A percentile compares a stretch with the other conserved stretches of the same genome.
Evolutionary conservation across 1,140 invertebrate species (phyloP).

Genomic region (Drosophila rhopaloa): DNA sequence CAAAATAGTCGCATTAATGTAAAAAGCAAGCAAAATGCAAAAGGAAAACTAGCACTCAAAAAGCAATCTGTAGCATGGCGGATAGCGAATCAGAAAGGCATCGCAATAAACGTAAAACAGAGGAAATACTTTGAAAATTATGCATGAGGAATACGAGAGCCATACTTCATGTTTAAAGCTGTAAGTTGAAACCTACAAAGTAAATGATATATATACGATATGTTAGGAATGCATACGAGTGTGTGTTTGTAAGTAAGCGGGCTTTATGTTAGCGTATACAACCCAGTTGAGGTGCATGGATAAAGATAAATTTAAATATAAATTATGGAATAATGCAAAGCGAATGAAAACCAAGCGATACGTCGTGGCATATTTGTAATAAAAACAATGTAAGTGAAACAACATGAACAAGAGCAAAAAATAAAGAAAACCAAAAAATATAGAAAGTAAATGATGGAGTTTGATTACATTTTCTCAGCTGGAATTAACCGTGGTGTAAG

Average conservation of each 20-base stretch:
- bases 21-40: constrained; percentile 34
- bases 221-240: constrained; percentile 41
- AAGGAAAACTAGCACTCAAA: constrained; percentile 49
- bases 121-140: constrained; percentile 45
- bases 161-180: constrained; percentile 53
- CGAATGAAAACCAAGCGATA: constrained; percentile 18
- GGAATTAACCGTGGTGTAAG: neutral
- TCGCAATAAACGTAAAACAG: constrained; percentile 19
- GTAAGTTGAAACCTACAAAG: constrained; percentile 47
- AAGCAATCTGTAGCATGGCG: constrained; percentile 44
- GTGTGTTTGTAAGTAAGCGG: constrained; percentile 54
- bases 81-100: constrained; percentile 24
- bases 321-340: constrained; percentile 35
- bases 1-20: constrained; percentile 63
- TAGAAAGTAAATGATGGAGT: constrained; percentile 33
- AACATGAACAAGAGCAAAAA: constrained; percentile 43
- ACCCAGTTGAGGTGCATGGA: constrained; percentile 51
- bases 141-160: constrained; percentile 67
- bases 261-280: constrained; percentile 47
- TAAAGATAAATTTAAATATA: constrained; percentile 44
- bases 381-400: constrained; percentile 70
- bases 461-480: neutral
- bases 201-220: constrained; percentile 53
- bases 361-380: constrained; percentile 65
- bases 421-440: constrained; percentile 56